phyloP scores from a whole-genome alignment of 2,113 vertebrate genomes.

The Rhea pennata region DNA sequence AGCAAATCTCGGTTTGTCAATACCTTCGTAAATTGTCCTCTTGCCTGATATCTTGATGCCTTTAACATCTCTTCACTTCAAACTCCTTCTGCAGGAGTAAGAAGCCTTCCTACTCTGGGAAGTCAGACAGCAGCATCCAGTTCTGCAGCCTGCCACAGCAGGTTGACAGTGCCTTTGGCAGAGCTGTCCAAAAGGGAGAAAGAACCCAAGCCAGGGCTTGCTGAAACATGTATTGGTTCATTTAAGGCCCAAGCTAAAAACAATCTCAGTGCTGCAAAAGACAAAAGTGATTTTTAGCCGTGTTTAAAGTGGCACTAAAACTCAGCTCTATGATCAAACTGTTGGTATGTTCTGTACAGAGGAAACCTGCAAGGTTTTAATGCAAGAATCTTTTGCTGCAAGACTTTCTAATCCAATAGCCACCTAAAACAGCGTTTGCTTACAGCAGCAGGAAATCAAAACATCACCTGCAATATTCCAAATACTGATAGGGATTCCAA shows the following conservation, averaged over 20 bases:
- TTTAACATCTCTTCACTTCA: not conserved
- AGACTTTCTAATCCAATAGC: not conserved
- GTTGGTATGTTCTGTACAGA: not conserved
- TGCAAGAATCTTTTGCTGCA: not conserved
- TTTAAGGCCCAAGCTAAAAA: not conserved
- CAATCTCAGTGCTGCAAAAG: not conserved
- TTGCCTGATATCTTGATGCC: too few species aligned
- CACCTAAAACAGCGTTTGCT: not conserved
- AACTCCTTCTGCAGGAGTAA: not conserved
- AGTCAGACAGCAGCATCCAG: not conserved
- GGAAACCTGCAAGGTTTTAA: not conserved
- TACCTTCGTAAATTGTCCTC: not conserved
- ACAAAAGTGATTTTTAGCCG: not conserved
- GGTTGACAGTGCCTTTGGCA: not conserved
- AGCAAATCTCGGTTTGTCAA: not conserved
- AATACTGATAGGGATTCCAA: not conserved
- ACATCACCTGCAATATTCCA: not conserved
- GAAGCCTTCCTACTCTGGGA: not conserved
- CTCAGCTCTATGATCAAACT: not conserved
- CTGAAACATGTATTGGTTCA: too few species aligned
- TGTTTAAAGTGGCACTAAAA: slow-evolving; percentile 7
- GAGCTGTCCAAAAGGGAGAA: not conserved
- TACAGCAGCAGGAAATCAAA: not conserved
- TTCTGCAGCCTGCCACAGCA: not conserved
- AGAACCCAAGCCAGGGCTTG: not conserved